Evolutionary conservation across 2,888 invertebrate species (phyloP), one percentile per base, ranked within the genome.

Genomic region (Lepetodrilus schrolli): DNA sequence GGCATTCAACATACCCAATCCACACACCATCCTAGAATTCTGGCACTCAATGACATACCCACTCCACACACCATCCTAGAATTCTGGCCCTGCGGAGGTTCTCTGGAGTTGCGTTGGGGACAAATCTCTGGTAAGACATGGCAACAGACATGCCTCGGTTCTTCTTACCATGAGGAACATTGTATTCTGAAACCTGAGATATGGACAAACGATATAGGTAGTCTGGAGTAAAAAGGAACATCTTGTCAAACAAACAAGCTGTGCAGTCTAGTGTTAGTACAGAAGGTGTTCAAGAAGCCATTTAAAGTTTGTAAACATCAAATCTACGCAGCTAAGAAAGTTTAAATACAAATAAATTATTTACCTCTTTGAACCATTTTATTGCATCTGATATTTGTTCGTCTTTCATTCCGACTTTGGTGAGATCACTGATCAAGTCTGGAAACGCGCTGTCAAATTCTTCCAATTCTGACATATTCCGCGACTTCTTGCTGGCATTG

Each of bases 21-120:
- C n/a, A n/a, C n/a, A n/a, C n/a, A n/a, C n/a, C n/a, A n/a, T n/a
- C n/a, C n/a, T n/a, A n/a, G n/a, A n/a, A n/a, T n/a, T n/a, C n/a
- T n/a, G n/a, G n/a, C n/a, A n/a, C n/a, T n/a, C n/a, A n/a, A n/a
- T n/a, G n/a, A n/a, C n/a, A 92, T 90, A 98, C 97, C 94, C 97
- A 93, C 93, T 98, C 98, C 3, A 95, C 93, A 89, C 97, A 96
- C 97, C 98, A 98, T 78, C 97, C 98, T 90, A 98, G 92, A 83
- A 96, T 94, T 81, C 95, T 94, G 0, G 96, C 95, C 75, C 94
- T 90, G 82, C 94, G 93, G 47, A 96, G 91, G 84, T 95, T 95
- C 81, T 96, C 95, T 0, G 94, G 93, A 0, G 95, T 95, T 2
- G 94, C 91, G 74, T 94, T 92, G 69, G 93, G 91, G 1, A 82